These are phyloP conservation scores for Desoria tigrina DNA, from an alignment of 2,888 invertebrate genomes.

Conservation along the genomic window DNA sequence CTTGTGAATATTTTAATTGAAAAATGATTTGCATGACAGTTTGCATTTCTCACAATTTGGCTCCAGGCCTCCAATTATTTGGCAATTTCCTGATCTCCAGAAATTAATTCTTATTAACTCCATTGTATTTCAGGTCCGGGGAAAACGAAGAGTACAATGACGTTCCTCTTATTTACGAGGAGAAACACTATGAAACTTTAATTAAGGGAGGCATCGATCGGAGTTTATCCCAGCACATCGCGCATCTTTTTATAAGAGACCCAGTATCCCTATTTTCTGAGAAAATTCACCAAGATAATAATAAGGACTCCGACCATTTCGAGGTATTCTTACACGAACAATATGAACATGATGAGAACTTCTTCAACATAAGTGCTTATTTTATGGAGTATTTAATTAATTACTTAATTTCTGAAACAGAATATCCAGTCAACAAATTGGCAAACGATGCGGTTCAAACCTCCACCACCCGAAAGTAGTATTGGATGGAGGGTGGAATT, in stretches of 20 bases:
- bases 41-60: no score
- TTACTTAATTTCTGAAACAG: slow-evolving; percentile 58
- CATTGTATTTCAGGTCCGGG: slow-evolving; percentile 41
- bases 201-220: slow-evolving; percentile 88
- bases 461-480: slow-evolving; percentile 90
- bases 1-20: no score
- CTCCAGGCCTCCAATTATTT: no score
- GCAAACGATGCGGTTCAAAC: slow-evolving; percentile 99
- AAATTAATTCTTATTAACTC: no score
- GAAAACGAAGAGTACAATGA: slow-evolving; percentile 76
- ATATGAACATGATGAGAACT: neutral
- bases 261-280: slow-evolving; percentile 93
- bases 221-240: slow-evolving; percentile 89
- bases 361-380: neutral
- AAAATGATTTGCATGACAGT: no score
- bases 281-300: slow-evolving; percentile 89
- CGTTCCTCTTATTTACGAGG: slow-evolving; percentile 83
- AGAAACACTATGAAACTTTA: slow-evolving; percentile 77
- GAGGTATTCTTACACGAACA: slow-evolving; percentile 70
- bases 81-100: no score
- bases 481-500: slow-evolving; percentile 99
- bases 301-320: slow-evolving; percentile 95
- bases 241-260: slow-evolving; percentile 97
- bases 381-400: no score
- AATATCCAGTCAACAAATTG: slow-evolving; percentile 99